Base-by-base conservation (phyloP, 2,888 invertebrate species). In the Zhuqinia jingwanae region DNA sequence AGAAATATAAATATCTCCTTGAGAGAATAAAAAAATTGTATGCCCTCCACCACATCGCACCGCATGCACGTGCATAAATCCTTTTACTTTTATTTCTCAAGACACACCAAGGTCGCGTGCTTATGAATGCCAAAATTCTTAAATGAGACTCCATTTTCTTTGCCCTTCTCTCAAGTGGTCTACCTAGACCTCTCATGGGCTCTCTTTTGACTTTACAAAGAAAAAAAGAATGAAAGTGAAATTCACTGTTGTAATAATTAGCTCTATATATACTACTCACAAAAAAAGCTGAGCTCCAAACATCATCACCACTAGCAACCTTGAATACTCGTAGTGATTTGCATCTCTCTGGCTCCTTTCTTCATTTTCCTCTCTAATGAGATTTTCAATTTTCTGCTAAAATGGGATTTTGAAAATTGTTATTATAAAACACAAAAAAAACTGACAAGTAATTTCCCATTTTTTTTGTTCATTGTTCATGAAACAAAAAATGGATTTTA, bases 381-480 rank as follows among this genome's bases (percentile, higher is more conserved):
- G 68, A 20, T 70, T 70, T 70, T 45, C 68, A 22, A 70, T 30
- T 70, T 47, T 70, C 13, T 70, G n/a, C 45, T 50, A 50, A 13
- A 50, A n/a, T 13, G n/a, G n/a, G 8, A 10, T 13, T n/a, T 13
- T 15, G 50, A 5, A 20, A 50, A 45, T 15, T 25, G 10, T n/a
- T n/a, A n/a, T n/a, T n/a, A n/a, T n/a, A n/a, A n/a, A n/a, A n/a
- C n/a, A n/a, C n/a, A n/a, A n/a, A n/a, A n/a, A 20, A 30, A 63
- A 30, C 68, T 70, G 15, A 42, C 22, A 70, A 20, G 63, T 63
- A 70, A 68, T 68, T 47, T 70, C 45, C 45, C 68, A 70, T 45
- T 70, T 70, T 53, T 25, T 11, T 2, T 17, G 47, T 70, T n/a
- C n/a, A n/a, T n/a, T n/a, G n/a, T n/a, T 47, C 63, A 45, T 1